Base-by-base conservation (phyloP, 1,140 invertebrate species). In the Lucilia sericata region DNA sequence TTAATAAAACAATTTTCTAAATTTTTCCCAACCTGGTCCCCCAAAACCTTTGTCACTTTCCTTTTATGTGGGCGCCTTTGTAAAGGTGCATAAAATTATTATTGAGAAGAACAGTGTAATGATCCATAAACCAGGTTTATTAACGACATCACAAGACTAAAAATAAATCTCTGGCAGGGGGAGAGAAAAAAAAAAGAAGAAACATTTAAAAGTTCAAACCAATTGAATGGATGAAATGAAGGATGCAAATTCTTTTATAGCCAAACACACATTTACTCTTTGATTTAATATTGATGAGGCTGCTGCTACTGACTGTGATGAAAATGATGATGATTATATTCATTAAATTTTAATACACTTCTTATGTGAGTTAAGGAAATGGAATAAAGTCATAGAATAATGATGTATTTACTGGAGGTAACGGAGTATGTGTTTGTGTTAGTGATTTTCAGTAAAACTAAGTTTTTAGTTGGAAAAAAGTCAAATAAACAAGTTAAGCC, bases 121-220 rank as follows among this genome's bases (percentile, higher is more conserved):
- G 65, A 70, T 70, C 65, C 65, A 70, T 70, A 70, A 70, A 70
- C 60, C 60, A 19, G 19, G n/a, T 70, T 70, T 70, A 70, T 70
- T 25, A 70, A 70, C 60, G 19, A 70, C 51, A 55, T 55, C 1
- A 55, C 12, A 55, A 7, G 42, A 55, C 3, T 12, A 55, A 55
- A 55, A 14, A 17, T 55, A 55, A 55, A 55, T 55, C 1, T 4
- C 12, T 55, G 7, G 13, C 51, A 13, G 25, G 3, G 25, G 25
- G 25, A 3, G 0, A 17, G 17, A 55, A n/a, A 55, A 55, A 17
- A n/a, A 17, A 55, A 55, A 13, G 0, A 13, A 51, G n/a, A 51
- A 51, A 51, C 49, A 51, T 51, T 4, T 3, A 51, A 2, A 51
- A 55, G 17, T 55, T 55, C 17, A n/a, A 55, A 10, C 51, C 17